A percentile compares a stretch with the other conserved stretches of the same genome.
Evolutionary conservation across 2,113 vertebrate genomes (phyloP).

Genomic region (Aptenodytes patagonicus): DNA sequence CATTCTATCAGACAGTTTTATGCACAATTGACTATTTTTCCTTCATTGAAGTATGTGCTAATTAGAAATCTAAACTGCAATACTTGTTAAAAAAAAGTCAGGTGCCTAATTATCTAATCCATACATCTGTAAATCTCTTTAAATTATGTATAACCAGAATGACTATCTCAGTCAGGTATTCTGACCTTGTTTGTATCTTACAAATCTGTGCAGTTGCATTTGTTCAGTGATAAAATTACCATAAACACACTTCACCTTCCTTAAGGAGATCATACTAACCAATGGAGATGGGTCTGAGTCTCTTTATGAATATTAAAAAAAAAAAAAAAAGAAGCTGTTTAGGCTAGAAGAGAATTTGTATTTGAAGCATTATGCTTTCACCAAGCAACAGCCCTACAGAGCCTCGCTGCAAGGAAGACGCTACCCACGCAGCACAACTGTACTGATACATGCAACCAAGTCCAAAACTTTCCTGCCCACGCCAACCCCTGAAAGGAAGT

Average conservation of each 20-base stretch:
- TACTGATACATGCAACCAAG: fast-evolving
- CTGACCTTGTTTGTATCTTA: background rate
- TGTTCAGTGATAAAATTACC: background rate
- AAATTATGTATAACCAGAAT: background rate
- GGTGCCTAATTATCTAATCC: conserved; percentile 33
- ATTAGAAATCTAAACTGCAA: conserved; percentile 44
- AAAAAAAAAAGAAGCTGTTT: background rate
- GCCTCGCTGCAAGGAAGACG: background rate
- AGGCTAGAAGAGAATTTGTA: background rate
- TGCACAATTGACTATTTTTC: background rate
- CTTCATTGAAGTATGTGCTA: conserved; percentile 20
- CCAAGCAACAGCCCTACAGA: background rate
- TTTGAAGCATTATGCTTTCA: background rate
- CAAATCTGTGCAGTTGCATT: background rate
- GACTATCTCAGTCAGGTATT: background rate
- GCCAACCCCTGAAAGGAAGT: background rate
- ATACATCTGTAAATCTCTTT: background rate
- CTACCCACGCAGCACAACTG: background rate
- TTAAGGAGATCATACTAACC: background rate
- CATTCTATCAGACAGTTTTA: background rate
- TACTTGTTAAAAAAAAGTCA: background rate
- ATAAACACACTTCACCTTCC: background rate
- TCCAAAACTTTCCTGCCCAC: background rate
- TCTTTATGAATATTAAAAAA: background rate
- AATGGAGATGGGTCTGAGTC: background rate